Conservation (phyloP, 2,888 invertebrate genomes). For the Tetragonula carbonaria region DNA sequence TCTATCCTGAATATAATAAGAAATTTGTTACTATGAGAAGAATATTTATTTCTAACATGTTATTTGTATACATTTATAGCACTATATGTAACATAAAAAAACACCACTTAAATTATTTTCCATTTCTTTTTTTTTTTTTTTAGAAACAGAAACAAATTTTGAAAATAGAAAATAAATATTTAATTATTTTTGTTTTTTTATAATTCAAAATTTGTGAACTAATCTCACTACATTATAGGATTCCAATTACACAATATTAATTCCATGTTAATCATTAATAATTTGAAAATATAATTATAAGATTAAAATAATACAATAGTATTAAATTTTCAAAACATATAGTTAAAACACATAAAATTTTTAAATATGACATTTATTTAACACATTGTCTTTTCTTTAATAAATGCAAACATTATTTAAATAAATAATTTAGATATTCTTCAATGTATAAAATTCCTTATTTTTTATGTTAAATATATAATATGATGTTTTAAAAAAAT, state of each 20-base stretch:
- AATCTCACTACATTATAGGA: not conserved
- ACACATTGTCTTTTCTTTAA: conserved; percentile 18
- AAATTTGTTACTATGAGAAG: conserved; percentile 13
- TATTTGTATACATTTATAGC: conserved; percentile 18
- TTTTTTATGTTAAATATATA: conserved; percentile 5
- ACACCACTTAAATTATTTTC: conserved; percentile 2
- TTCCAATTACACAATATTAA: not conserved
- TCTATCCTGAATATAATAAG: not conserved
- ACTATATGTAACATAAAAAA: conserved; percentile 12
- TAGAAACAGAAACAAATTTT: not conserved
- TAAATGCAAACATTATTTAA: conserved; percentile 26
- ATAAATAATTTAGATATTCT: conserved; percentile 22
- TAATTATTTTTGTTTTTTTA: conserved; percentile 2
- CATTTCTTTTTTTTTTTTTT: conserved; percentile 19
- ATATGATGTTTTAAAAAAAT: conserved; percentile 18
- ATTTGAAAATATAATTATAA: not conserved
- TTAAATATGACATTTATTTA: conserved; percentile 10
- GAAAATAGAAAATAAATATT: not conserved
- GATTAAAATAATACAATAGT: not conserved
- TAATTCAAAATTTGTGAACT: not conserved
- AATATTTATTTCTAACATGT: conserved; percentile 19
- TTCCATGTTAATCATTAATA: not conserved
- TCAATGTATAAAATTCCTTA: conserved; percentile 23
- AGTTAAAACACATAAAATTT: conserved; percentile 6
- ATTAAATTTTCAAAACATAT: not conserved